A percentile compares a stretch with the other conserved stretches of the same genome.
Evolutionary conservation across 64 coral and sea anemone genomes (phyloP).

Genomic region (Montipora cactus): DNA sequence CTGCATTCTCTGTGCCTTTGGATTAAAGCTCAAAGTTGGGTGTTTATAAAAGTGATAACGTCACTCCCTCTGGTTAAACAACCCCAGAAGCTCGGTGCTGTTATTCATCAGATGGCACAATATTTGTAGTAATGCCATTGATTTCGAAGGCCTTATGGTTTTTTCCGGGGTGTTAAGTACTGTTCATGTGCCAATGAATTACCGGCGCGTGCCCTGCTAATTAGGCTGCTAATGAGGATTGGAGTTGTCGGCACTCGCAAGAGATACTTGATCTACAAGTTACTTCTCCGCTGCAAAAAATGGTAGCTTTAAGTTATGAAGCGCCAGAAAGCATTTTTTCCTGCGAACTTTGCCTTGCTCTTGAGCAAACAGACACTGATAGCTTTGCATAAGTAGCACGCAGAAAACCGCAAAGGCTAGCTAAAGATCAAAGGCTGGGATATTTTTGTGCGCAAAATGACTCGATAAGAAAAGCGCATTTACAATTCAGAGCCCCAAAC

Average conservation of each 20-base stretch:
- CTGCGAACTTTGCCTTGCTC: not conserved
- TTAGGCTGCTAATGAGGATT: constrained; percentile 73
- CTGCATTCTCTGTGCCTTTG: not conserved
- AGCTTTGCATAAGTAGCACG: not conserved
- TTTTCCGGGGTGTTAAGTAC: constrained; percentile 50
- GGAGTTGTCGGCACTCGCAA: constrained; percentile 64
- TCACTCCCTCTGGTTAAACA: not conserved
- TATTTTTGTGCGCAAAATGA: constrained; percentile 39
- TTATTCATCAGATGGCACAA: constrained; percentile 14
- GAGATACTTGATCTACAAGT: not conserved
- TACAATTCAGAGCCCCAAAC: not conserved
- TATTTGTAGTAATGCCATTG: constrained; percentile 32
- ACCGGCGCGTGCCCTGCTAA: constrained; percentile 75
- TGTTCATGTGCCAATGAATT: constrained; percentile 73
- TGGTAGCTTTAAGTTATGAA: not conserved
- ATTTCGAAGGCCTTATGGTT: constrained; percentile 50
- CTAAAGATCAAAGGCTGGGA: constrained; percentile 7
- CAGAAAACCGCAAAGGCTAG: not conserved
- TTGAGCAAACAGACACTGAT: constrained; percentile 3
- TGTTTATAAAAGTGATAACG: constrained; percentile 28
- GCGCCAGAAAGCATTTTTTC: not conserved
- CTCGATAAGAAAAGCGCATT: constrained; percentile 15
- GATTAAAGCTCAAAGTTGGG: not conserved
- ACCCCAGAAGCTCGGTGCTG: not conserved
- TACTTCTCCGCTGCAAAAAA: constrained; percentile 14